Percentiles rank a stretch among this genome's conserved stretches.
phyloP scores from a whole-genome alignment of 1,140 invertebrate species.

The Lucilia cuprina region DNA sequence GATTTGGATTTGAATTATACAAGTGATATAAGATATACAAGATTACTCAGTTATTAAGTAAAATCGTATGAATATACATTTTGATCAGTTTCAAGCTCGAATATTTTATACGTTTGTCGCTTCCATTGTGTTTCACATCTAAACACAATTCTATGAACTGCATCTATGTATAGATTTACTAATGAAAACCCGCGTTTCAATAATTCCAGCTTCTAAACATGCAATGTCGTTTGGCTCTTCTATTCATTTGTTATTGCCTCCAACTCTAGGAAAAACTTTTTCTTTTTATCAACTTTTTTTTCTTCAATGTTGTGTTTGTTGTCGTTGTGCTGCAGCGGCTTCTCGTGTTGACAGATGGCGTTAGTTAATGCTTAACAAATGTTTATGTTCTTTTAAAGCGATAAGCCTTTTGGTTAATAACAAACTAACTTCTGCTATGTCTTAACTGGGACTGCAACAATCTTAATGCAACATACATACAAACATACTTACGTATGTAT shows the following conservation, averaged over 20 bases:
- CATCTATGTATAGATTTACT: neutral
- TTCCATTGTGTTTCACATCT: neutral
- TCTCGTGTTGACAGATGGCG: constrained; percentile 33
- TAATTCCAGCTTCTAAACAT: constrained; percentile 27
- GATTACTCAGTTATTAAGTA: no score
- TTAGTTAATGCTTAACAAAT: constrained; percentile 35
- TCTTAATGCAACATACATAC: neutral
- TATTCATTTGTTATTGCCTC: neutral
- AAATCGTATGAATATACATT: no score
- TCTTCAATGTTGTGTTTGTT: neutral
- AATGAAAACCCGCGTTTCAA: constrained; percentile 31
- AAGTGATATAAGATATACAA: no score
- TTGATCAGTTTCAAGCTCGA: no score
- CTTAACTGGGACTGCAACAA: neutral
- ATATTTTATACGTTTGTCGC: neutral
- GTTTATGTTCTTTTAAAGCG: constrained; percentile 22
- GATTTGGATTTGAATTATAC: no score
- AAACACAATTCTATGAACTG: neutral
- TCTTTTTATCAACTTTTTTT: neutral
- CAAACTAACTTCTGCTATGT: neutral
- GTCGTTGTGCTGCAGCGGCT: constrained; percentile 4
- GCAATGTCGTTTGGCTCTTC: neutral
- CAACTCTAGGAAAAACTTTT: constrained; percentile 1
- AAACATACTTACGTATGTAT: neutral
- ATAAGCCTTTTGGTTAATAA: neutral